Conservation (phyloP, 2,888 invertebrate genomes). For the Drosophila greeni region DNA sequence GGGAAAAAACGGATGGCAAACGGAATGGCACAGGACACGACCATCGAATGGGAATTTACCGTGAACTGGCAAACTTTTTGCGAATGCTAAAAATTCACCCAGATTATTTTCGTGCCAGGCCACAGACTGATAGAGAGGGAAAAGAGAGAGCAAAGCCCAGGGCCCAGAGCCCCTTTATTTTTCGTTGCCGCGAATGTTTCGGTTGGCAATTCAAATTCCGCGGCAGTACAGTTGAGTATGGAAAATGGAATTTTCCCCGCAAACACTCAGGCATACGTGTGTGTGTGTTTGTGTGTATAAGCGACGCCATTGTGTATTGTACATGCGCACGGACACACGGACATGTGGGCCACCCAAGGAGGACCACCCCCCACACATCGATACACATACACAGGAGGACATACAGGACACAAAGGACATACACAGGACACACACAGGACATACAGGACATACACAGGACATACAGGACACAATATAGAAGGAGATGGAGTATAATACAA, state of each 20-base stretch:
- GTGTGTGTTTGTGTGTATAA: constrained; percentile 22
- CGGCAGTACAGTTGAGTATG: constrained; percentile 71
- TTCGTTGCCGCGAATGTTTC: constrained; percentile 65
- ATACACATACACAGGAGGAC: constrained; percentile 11
- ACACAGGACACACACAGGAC: not conserved
- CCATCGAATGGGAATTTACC: constrained; percentile 47
- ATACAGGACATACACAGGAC: constrained; percentile 1
- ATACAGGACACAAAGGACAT: not conserved
- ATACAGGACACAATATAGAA: constrained; percentile 1
- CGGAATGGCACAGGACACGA: constrained; percentile 2
- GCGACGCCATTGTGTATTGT: constrained; percentile 44
- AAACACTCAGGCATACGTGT: constrained; percentile 2
- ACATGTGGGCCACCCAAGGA: constrained; percentile 13
- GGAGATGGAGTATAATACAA: not conserved
- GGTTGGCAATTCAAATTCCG: constrained; percentile 68
- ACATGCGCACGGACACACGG: constrained; percentile 34
- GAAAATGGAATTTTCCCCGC: constrained; percentile 67
- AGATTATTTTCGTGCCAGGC: constrained; percentile 47
- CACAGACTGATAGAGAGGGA: constrained; percentile 30
- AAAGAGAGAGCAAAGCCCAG: not conserved
- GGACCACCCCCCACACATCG: constrained; percentile 37
- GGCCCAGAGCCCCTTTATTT: constrained; percentile 25
- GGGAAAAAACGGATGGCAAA: constrained; percentile 2
- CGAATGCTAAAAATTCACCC: constrained; percentile 51
- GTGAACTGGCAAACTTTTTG: constrained; percentile 50